Evolutionary conservation across 2,113 vertebrate genomes (phyloP).

Genomic region (Crotalus tigris): DNA sequence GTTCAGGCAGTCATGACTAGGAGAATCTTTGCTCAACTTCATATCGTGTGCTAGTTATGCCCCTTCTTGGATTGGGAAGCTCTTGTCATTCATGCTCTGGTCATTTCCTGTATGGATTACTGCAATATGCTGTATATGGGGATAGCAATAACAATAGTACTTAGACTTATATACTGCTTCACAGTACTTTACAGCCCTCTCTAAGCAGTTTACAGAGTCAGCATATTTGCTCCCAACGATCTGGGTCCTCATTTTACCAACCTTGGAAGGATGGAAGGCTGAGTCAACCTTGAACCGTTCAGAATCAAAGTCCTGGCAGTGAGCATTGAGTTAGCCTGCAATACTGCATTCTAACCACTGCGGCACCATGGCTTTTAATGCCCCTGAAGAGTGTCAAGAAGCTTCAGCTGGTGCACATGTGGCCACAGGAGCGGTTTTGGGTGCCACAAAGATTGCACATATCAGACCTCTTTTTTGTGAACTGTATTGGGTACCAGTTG

Average conservation of each 20-base stretch:
- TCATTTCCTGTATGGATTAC: too few relatives aligned
- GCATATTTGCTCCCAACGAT: not conserved
- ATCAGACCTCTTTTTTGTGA: not conserved
- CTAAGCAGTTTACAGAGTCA: not conserved
- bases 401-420: not conserved
- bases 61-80: not conserved
- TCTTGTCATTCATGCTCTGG: not conserved
- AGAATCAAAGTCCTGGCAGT: not conserved
- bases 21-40: not conserved
- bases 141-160: not conserved
- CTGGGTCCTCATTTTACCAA: too few relatives aligned
- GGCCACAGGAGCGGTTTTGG: not conserved
- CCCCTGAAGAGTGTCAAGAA: not conserved
- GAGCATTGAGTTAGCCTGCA: not conserved
- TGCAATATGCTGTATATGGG: not conserved
- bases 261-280: not conserved
- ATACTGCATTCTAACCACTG: not conserved
- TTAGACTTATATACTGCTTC: not conserved
- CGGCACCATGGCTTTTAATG: not conserved
- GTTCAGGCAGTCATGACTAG: not conserved
- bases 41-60: not conserved
- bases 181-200: not conserved
- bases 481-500: not conserved
- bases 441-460: not conserved
- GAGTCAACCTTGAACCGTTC: not conserved